A percentile compares a stretch with the other conserved stretches of the same genome.
These are phyloP conservation scores for Pardalotus punctatus DNA, from an alignment of 2,113 vertebrate genomes.

Conservation along the genomic window DNA sequence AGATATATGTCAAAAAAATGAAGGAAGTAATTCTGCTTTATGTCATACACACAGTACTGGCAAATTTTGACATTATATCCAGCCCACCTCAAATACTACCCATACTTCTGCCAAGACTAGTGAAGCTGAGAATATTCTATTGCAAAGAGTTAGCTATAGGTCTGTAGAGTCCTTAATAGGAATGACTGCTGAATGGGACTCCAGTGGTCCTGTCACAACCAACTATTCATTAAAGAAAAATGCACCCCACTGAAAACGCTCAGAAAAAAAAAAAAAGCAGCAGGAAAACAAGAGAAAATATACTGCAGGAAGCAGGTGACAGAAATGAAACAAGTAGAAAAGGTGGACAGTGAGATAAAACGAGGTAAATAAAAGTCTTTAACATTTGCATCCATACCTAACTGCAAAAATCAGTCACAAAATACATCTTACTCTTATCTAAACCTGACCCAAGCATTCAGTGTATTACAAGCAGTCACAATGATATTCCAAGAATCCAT, in stretches of 20 bases:
- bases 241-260: background rate
- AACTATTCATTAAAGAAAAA: background rate
- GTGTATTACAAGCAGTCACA: accelerated
- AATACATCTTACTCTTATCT: background rate
- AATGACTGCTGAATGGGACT: background rate
- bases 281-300: background rate
- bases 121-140: background rate
- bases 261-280: background rate
- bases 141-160: background rate
- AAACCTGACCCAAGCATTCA: background rate
- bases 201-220: background rate
- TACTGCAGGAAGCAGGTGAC: background rate
- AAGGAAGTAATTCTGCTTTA: background rate
- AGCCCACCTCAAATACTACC: background rate
- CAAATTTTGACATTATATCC: background rate
- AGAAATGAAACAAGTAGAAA: background rate
- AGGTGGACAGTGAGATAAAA: background rate
- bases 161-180: background rate
- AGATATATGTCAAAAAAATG: background rate
- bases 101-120: background rate
- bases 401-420: background rate
- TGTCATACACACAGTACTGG: accelerated
- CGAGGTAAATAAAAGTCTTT: background rate
- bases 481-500: background rate
- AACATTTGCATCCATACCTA: background rate